Conservation (phyloP, 2,113 vertebrate species). For the Oreochromis aureus region DNA sequence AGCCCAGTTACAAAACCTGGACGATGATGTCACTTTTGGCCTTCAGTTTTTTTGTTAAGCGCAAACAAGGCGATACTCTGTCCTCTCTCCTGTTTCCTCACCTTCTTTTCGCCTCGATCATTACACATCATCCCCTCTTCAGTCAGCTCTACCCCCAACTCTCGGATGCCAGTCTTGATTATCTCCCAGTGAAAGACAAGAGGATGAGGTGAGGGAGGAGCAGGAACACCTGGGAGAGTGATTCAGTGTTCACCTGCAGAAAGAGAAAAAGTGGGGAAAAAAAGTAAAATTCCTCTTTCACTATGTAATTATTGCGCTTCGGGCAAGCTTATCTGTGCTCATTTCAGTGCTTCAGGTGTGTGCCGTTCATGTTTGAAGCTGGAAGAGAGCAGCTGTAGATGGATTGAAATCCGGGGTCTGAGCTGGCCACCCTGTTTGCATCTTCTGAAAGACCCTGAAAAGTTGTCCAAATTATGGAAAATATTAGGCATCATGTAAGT, state of each 20-base stretch:
- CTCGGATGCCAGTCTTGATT: conserved; percentile 9
- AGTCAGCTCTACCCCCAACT: background rate
- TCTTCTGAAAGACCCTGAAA: background rate
- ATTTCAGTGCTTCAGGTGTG: background rate
- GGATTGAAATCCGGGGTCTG: background rate
- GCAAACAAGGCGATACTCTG: background rate
- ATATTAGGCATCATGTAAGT: background rate
- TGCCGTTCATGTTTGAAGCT: background rate
- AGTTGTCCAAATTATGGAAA: background rate
- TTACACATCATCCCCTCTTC: background rate
- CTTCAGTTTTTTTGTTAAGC: background rate
- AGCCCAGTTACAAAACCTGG: background rate
- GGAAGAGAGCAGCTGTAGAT: background rate
- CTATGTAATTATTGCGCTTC: background rate
- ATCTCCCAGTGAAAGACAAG: conserved; percentile 37
- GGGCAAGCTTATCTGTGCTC: background rate
- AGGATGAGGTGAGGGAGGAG: conserved; percentile 10
- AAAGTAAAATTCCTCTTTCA: background rate
- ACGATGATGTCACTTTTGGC: background rate
- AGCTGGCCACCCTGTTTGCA: background rate
- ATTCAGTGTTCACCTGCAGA: conserved; percentile 21
- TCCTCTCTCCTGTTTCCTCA: background rate
- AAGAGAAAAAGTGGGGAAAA: background rate
- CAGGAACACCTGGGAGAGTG: conserved; percentile 34
- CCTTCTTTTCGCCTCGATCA: background rate